Conservation (phyloP, 2,888 invertebrate species). For the Cabera pusaria region DNA sequence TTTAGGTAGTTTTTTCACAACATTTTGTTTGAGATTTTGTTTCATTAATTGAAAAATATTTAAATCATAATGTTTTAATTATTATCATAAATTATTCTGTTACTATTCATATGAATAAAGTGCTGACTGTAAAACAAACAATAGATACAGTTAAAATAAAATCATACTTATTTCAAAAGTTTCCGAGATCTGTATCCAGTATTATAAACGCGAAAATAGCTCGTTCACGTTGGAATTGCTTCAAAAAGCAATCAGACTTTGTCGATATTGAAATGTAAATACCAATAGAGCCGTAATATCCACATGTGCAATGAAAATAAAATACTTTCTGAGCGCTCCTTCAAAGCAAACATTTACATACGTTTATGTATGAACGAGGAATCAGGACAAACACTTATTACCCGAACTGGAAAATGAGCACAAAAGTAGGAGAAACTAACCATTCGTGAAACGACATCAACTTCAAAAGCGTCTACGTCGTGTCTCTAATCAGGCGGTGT, state of each 20-base stretch:
- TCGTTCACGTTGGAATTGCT: constrained; percentile 18
- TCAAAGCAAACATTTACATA: constrained; percentile 50
- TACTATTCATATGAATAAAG: too few relatives aligned
- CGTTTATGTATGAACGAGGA: constrained; percentile 49
- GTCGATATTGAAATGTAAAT: constrained; percentile 35
- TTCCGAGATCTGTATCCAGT: too few relatives aligned
- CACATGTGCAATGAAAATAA: constrained; percentile 34
- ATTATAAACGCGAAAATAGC: constrained; percentile 18
- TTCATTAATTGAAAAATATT: too few relatives aligned
- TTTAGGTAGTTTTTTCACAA: too few relatives aligned
- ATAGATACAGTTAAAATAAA: too few relatives aligned
- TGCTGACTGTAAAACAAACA: too few relatives aligned
- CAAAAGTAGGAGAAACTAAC: constrained; percentile 49
- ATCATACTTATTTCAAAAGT: too few relatives aligned
- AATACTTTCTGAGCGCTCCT: constrained; percentile 28
- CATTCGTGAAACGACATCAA: constrained; percentile 64
- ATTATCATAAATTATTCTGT: too few relatives aligned
- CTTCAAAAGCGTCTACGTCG: constrained; percentile 66
- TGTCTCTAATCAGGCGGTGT: constrained; percentile 77
- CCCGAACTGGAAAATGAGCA: constrained; percentile 55
- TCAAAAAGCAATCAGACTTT: constrained; percentile 34
- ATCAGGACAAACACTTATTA: constrained; percentile 64
- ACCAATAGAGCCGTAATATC: constrained; percentile 34
- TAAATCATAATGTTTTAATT: too few relatives aligned
- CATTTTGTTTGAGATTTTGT: too few relatives aligned